These are phyloP conservation scores for Chrysocyon brachyurus DNA, from an alignment of 2,797 vertebrate species.

Conservation along the genomic window DNA sequence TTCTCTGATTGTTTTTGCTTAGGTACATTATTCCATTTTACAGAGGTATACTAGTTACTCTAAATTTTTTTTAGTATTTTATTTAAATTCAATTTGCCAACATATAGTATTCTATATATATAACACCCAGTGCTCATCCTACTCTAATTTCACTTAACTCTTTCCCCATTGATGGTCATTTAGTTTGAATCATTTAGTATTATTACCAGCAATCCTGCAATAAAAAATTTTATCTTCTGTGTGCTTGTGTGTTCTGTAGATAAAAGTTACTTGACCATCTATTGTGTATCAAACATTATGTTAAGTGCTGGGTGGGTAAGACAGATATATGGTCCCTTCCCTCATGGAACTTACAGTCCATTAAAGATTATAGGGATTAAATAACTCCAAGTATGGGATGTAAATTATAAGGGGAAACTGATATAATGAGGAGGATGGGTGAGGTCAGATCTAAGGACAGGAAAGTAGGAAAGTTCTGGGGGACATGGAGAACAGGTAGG, in stretches of 20 bases:
- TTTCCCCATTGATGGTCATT: neutral
- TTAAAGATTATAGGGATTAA: neutral
- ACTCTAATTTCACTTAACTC: neutral
- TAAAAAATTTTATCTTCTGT: neutral
- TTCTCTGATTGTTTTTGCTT: neutral
- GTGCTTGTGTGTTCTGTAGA: neutral
- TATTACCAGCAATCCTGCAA: neutral
- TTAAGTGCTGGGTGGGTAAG: neutral
- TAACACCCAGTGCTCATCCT: too few species aligned
- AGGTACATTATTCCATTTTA: neutral
- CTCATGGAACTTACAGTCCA: neutral
- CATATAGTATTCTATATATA: too few species aligned
- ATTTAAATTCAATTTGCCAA: too few species aligned
- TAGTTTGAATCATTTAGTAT: neutral
- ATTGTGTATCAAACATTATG: neutral
- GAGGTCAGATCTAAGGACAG: neutral
- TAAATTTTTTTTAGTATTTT: neutral
- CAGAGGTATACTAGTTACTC: neutral
- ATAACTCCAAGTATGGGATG: neutral
- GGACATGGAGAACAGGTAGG: neutral
- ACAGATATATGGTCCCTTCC: neutral
- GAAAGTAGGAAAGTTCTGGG: neutral
- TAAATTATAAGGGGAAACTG: neutral
- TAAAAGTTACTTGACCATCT: neutral
- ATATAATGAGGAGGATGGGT: neutral